These are phyloP conservation scores for Haliaeetus leucogaster DNA, from an alignment of 2,113 vertebrate species.

Conservation along the genomic window DNA sequence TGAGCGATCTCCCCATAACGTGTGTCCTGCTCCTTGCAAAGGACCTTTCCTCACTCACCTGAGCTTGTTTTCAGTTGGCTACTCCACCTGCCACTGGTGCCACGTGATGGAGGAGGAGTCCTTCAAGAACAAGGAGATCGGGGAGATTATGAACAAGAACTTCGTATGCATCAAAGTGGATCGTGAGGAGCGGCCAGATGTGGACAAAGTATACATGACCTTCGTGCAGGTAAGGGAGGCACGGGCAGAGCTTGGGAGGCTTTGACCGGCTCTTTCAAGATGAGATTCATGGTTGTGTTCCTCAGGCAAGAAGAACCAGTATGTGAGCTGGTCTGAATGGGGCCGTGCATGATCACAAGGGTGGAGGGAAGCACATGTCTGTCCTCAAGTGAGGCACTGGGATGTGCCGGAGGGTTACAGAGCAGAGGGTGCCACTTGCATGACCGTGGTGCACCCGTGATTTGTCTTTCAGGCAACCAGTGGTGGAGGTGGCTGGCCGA, in stretches of 20 bases:
- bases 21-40: not conserved
- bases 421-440: not conserved
- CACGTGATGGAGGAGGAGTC: slow-evolving; percentile 96
- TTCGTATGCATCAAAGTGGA: slow-evolving; percentile 93
- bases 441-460: fast-evolving
- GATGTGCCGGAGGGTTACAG: not conserved
- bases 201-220: slow-evolving; percentile 92
- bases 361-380: fast-evolving
- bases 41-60: not conserved
- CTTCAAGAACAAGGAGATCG: slow-evolving; percentile 87
- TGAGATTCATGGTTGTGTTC: not conserved
- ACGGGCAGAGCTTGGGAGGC: fast-evolving
- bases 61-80: slow-evolving; percentile 82
- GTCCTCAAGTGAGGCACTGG: not conserved
- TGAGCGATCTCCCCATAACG: fast-evolving
- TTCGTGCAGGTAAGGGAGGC: slow-evolving; percentile 84
- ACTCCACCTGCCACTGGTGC: slow-evolving; percentile 97
- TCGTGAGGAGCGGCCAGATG: slow-evolving; percentile 91
- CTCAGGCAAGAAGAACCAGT: not conserved
- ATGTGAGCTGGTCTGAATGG: not conserved
- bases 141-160: slow-evolving; percentile 84
- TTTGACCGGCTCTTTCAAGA: not conserved
- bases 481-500: slow-evolving; percentile 93
- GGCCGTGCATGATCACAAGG: not conserved
- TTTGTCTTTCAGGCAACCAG: slow-evolving; percentile 81